These are phyloP conservation scores for Halocynthia roretzi DNA, from an alignment of 23 tunicate genomes.

Conservation along the genomic window DNA sequence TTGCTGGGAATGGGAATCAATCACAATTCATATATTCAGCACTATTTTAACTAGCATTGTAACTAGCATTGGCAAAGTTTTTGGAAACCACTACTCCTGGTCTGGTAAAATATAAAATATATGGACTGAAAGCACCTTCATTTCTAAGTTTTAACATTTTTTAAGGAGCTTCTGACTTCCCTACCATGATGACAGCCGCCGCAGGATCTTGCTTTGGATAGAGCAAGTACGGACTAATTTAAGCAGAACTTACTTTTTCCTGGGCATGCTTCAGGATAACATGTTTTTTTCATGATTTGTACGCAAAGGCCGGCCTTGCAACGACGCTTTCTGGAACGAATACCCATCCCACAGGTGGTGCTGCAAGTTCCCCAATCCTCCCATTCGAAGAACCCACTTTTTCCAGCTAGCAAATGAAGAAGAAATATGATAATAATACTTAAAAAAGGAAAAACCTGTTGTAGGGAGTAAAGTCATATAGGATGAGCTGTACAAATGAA, in stretches of 20 bases:
- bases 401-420: too few relatives aligned
- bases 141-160: too few relatives aligned
- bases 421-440: too few relatives aligned
- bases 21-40: too few relatives aligned
- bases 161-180: too few relatives aligned
- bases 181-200: too few relatives aligned
- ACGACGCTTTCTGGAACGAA: constrained; percentile 3
- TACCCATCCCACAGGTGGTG: constrained; percentile 20
- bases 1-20: too few relatives aligned
- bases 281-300: constrained; percentile 15
- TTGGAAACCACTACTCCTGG: background rate
- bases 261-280: background rate
- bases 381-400: background rate
- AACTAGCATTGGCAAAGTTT: background rate
- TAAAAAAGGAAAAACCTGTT: too few relatives aligned
- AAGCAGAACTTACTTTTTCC: background rate
- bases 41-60: too few relatives aligned
- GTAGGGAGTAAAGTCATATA: too few relatives aligned
- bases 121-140: background rate
- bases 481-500: too few relatives aligned
- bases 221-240: background rate
- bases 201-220: background rate
- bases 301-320: constrained; percentile 4
- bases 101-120: background rate
- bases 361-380: constrained; percentile 16